phyloP scores from a whole-genome alignment of 2,113 vertebrate species.

The Mola mola region DNA sequence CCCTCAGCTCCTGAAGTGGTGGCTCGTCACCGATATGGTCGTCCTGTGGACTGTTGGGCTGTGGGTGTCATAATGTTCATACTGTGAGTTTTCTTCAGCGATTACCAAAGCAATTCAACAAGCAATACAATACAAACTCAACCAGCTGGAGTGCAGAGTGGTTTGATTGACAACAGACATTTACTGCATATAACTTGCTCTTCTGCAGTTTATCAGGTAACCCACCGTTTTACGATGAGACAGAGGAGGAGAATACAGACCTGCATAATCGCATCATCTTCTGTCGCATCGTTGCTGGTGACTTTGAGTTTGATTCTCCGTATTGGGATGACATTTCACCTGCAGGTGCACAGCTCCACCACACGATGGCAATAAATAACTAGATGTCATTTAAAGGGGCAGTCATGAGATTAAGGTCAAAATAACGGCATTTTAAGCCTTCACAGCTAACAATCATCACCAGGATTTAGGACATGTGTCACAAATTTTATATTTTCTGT shows the following conservation, averaged over 20 bases:
- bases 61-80: slow-evolving; percentile 89
- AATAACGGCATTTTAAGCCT: no score
- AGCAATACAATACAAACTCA: not conserved
- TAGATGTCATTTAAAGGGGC: not conserved
- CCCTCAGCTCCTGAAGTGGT: slow-evolving; percentile 86
- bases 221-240: slow-evolving; percentile 88
- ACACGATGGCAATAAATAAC: slow-evolving; percentile 41
- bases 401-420: not conserved
- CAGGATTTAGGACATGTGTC: no score
- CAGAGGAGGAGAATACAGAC: slow-evolving; percentile 86
- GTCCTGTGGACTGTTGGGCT: slow-evolving; percentile 89
- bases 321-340: slow-evolving; percentile 89
- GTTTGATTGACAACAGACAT: not conserved
- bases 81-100: slow-evolving; percentile 79
- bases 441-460: no score
- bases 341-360: slow-evolving; percentile 77
- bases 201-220: slow-evolving; percentile 84
- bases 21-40: slow-evolving; percentile 86
- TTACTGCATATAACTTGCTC: not conserved
- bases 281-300: slow-evolving; percentile 87
- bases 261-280: slow-evolving; percentile 88
- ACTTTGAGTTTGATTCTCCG: slow-evolving; percentile 88
- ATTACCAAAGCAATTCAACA: slow-evolving; percentile 4
- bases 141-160: not conserved
- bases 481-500: no score